phyloP scores from a whole-genome alignment of 2,888 invertebrate genomes.

The Drosophila pegasa region DNA sequence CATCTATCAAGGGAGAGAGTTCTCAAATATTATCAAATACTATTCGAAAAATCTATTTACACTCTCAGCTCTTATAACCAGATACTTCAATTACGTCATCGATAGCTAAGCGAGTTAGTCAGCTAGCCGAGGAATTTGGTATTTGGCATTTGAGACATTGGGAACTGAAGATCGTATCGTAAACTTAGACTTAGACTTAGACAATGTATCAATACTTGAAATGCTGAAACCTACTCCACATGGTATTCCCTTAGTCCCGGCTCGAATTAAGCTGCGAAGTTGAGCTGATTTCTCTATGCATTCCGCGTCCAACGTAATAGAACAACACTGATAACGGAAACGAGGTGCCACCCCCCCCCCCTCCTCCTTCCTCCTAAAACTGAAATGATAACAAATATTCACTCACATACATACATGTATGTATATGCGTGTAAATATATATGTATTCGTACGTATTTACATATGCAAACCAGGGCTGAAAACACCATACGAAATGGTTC shows the following conservation, averaged over 20 bases:
- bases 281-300: constrained; percentile 30
- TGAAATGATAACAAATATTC: constrained; percentile 32
- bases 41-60: neutral
- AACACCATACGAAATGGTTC: neutral
- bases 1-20: neutral
- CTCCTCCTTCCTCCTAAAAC: neutral
- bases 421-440: neutral
- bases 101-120: neutral
- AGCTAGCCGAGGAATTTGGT: neutral
- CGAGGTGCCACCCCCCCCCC: neutral
- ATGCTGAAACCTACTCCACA: constrained; percentile 3
- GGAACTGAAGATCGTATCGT: neutral
- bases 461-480: constrained; percentile 9
- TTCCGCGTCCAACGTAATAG: constrained; percentile 15
- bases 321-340: constrained; percentile 37
- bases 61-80: neutral
- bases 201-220: neutral
- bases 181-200: too few species aligned
- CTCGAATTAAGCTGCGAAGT: constrained; percentile 18
- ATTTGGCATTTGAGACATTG: neutral
- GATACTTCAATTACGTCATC: constrained; percentile 4
- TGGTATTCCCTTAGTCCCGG: constrained; percentile 13
- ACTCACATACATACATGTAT: neutral
- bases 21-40: neutral
- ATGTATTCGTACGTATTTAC: too few species aligned